phyloP scores from a whole-genome alignment of 2,888 invertebrate species.

The Lithophane socia region DNA sequence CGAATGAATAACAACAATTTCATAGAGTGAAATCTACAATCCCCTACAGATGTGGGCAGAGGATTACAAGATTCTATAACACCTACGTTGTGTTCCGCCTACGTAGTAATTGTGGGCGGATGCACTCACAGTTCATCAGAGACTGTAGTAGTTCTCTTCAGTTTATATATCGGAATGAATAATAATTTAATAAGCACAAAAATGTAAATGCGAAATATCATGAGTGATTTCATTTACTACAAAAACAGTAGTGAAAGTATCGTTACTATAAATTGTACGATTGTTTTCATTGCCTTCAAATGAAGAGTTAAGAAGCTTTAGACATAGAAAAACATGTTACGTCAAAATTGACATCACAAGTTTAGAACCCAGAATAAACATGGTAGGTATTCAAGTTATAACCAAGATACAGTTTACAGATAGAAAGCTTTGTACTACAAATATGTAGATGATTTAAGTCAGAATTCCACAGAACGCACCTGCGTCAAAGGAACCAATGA shows the following conservation, averaged over 20 bases:
- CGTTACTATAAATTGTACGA: neutral
- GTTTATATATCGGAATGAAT: neutral
- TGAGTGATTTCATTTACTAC: neutral
- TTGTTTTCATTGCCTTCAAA: neutral
- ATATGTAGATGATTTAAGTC: conserved; percentile 9
- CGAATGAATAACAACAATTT: conserved; percentile 7
- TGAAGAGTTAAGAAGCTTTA: neutral
- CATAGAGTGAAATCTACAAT: conserved; percentile 13
- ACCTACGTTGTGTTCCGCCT: conserved; percentile 29
- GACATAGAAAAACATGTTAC: neutral
- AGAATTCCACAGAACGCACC: conserved; percentile 26
- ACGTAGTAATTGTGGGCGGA: conserved; percentile 29
- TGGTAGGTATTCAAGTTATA: neutral
- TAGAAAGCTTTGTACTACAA: conserved; percentile 7
- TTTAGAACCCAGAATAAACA: neutral
- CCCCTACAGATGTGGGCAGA: conserved; percentile 13
- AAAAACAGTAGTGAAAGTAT: neutral
- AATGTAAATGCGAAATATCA: neutral
- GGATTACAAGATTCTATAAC: conserved; percentile 30
- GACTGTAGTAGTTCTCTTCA: neutral
- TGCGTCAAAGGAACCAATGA: conserved; percentile 46
- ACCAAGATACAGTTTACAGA: neutral
- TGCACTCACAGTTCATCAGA: conserved; percentile 31
- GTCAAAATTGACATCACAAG: neutral
- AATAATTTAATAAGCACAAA: conserved; percentile 19